Percentiles rank a stretch among this genome's conserved stretches.
These are phyloP conservation scores for Trichopoda pennipes DNA, from an alignment of 2,888 invertebrate genomes.

Conservation along the genomic window DNA sequence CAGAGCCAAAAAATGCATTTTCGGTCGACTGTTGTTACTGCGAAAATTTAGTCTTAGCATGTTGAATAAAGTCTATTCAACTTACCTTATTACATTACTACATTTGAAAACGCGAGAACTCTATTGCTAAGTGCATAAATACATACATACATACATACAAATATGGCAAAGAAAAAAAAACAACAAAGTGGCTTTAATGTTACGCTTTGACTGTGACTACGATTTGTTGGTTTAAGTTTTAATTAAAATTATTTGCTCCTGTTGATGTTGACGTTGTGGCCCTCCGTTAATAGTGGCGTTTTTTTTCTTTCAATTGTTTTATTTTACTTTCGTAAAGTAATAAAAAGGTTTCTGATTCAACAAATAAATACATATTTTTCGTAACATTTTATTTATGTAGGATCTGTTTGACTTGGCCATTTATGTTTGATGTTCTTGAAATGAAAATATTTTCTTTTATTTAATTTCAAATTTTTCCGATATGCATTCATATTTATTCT, in stretches of 20 bases:
- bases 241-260: constrained; percentile 78
- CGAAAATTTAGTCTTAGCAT: no score
- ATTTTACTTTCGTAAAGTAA: constrained; percentile 7
- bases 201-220: constrained; percentile 34
- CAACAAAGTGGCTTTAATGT: constrained; percentile 39
- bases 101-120: constrained; percentile 7
- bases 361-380: no score
- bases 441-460: no score
- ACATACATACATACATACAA: constrained; percentile 12
- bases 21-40: no score
- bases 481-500: no score
- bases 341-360: not conserved
- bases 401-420: no score
- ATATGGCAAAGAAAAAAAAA: not conserved
- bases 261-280: constrained; percentile 44
- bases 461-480: no score
- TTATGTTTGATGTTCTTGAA: no score
- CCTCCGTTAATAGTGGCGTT: constrained; percentile 35
- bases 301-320: not conserved
- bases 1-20: no score
- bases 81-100: no score
- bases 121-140: not conserved
- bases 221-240: constrained; percentile 76
- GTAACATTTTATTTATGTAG: no score
- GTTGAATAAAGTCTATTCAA: no score